Base-by-base conservation (phyloP, 2,888 invertebrate genomes). In the Dicroscelio sp. region DNA sequence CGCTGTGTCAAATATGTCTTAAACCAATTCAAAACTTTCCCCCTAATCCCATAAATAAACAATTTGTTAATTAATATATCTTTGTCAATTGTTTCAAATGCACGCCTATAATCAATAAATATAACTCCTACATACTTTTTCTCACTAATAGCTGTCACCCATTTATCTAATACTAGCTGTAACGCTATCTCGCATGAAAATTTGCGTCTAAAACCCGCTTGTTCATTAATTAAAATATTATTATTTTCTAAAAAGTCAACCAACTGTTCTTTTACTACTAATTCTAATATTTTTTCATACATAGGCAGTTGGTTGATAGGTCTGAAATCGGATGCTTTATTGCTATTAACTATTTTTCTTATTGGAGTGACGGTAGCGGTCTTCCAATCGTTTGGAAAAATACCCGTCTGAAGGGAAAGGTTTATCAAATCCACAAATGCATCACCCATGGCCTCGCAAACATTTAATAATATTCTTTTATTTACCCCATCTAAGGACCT, bases 51-150 rank as follows among this genome's bases (percentile, higher is more conserved):
- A n/a, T n/a, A n/a, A n/a, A n/a, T n/a, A n/a, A n/a, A 52, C 52
- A 52, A 52, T 20, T 52, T 52, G n/a, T 52, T 52, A 20, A 52
- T 52, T 20, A 52, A 52, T 5, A 52, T 14, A 52, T 52, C n/a
- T 52, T 20, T 52, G n/a, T 52, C 52, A 20, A 52, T 52, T n/a
- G 27, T 48, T 52, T 48, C 73, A 31, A 73, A 73, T 5, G 73
- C 73, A 17, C 78, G 23, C 58, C 23, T 75, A 25, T 79, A 79
- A 38, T 79, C 65, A 27, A 65, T 79, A 48, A 79, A 79, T 17
- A 79, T 67, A 3, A 79, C 79, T 20, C 79, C 52, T 10, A 79
- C 79, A 48, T 79, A 79, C 8, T 63, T 35, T 35, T 33, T 76
- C 35, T 76, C 75, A 27, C 75, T 75, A 10, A 75, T 75, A 14